phyloP scores from a whole-genome alignment of 1,140 invertebrate genomes.

The Brachionus plicatilis region DNA sequence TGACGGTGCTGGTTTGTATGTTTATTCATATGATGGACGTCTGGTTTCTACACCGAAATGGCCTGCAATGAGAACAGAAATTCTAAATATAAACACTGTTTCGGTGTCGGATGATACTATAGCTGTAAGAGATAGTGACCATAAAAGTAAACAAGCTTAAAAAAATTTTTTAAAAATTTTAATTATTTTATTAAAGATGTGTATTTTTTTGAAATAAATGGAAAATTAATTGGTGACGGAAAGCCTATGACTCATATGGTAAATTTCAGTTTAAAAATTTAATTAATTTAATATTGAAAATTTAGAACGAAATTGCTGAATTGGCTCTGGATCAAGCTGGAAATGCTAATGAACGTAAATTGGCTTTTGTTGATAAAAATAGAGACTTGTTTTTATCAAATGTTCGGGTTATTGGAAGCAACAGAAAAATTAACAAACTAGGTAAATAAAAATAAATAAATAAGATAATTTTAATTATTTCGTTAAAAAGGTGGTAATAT shows the following conservation, averaged over 20 bases:
- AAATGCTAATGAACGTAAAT: slow-evolving; percentile 63
- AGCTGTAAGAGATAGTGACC: slow-evolving; percentile 66
- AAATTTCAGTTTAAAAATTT: not conserved
- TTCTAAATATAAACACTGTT: slow-evolving; percentile 62
- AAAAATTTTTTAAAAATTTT: not conserved
- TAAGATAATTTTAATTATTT: slow-evolving; percentile 57
- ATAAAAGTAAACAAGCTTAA: not conserved
- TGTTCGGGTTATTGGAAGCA: not conserved
- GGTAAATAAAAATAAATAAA: slow-evolving; percentile 42
- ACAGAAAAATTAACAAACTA: slow-evolving; percentile 18
- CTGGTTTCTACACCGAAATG: slow-evolving; percentile 71
- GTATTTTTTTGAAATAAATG: slow-evolving; percentile 76
- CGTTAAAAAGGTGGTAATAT: slow-evolving; percentile 60
- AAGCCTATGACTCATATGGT: slow-evolving; percentile 61
- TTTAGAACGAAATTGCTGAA: slow-evolving; percentile 66
- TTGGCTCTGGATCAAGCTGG: slow-evolving; percentile 74
- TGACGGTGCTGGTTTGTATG: slow-evolving; percentile 67
- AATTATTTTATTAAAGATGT: slow-evolving; percentile 60
- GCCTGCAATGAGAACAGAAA: slow-evolving; percentile 67
- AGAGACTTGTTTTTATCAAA: slow-evolving; percentile 61
- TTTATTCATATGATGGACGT: slow-evolving; percentile 83
- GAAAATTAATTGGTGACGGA: slow-evolving; percentile 66
- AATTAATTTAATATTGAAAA: not conserved
- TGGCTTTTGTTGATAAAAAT: slow-evolving; percentile 75
- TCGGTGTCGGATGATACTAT: slow-evolving; percentile 75